Evolutionary conservation across 2,113 vertebrate genomes (phyloP), one percentile per base, ranked within the genome.

Genomic region (Pangasianodon gigas): DNA sequence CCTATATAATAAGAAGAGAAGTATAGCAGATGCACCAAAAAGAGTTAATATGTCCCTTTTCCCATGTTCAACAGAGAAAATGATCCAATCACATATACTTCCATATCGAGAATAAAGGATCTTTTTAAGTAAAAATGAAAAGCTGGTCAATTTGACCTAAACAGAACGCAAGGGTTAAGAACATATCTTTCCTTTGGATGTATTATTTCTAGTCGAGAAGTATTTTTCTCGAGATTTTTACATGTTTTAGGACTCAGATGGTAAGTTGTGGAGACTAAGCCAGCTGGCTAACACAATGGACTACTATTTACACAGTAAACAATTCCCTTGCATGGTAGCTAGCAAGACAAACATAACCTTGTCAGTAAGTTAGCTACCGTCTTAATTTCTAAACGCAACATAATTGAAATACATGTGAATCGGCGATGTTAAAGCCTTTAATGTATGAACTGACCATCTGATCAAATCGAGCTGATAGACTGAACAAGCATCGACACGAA

Each of bases 271-370:
- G 54, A 62, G 77, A 69, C 85, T 60, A 13, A 86, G 71, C 32
- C 81, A 86, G 48, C 60, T 52, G 46, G 29, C 85, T 81, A 87
- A 89, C 89, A 92, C 92, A 92, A 92, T 90, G 90, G 87, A 89
- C 84, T 71, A 90, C 65, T 91, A 85, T 92, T 92, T 91, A 91
- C 92, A 92, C 90, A 92, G 90, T 90, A 91, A 92, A 90, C 92
- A 92, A 69, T 89, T 83, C 51, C 89, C 80, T n/a, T 48, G 84
- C 71, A 81, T 80, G 89, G 67, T 86, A 77, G 85, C 89, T 82
- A 85, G 21, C 92, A 86, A 82, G 60, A 44, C 54, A 87, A 88
- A 82, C 79, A 58, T 21, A 90, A 54, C 62, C 51, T 81, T 89
- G 80, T 81, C 81, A 82, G 6, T 21, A 32, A 24, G 9, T 19